Conservation (phyloP, 2,797 vertebrate species). For the Sarcoramphus papa region DNA sequence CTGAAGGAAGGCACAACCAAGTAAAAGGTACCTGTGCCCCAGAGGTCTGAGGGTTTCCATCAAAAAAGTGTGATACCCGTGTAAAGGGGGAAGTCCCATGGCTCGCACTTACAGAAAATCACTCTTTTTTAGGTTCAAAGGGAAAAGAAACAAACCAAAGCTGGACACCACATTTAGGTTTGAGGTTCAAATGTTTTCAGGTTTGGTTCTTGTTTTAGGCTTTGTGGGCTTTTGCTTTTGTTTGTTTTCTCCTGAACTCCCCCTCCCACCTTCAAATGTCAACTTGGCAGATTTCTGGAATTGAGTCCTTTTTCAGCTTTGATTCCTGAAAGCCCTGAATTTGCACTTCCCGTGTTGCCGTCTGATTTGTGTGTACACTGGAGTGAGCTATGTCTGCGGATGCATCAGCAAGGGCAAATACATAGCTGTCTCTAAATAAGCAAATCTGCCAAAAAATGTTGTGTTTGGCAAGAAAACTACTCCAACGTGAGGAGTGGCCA, state of each 20-base stretch:
- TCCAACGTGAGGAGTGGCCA: neutral
- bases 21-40: neutral
- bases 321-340: constrained; percentile 35
- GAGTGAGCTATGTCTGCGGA: neutral
- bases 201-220: constrained; percentile 52
- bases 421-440: neutral
- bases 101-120: constrained; percentile 20
- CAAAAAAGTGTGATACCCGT: neutral
- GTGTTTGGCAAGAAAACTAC: constrained; percentile 6
- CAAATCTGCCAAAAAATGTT: neutral
- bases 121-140: neutral
- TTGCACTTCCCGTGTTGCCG: neutral
- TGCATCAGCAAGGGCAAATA: neutral
- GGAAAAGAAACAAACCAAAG: constrained; percentile 25
- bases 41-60: neutral
- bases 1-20: neutral
- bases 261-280: constrained; percentile 46
- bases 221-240: constrained; percentile 39
- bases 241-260: constrained; percentile 48
- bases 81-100: neutral
- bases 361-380: neutral
- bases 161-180: neutral
- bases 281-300: constrained; percentile 52
- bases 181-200: constrained; percentile 32
- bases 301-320: constrained; percentile 12